Conservation (phyloP, 2,113 vertebrate species). For the Potamarius usumacintae region DNA sequence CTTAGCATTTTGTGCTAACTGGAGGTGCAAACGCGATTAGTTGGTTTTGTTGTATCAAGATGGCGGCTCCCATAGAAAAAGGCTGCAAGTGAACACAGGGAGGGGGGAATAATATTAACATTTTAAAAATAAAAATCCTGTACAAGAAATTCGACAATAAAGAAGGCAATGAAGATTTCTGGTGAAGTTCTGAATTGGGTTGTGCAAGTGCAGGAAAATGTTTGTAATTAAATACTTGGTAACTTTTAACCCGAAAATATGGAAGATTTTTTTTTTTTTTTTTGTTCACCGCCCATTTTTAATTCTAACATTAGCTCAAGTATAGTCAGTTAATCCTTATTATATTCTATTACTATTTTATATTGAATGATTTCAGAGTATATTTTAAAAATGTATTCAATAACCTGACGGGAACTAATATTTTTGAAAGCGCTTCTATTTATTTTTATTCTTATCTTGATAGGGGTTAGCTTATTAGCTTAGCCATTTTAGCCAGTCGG, state of each 20-base stretch:
- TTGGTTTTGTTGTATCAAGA: conserved; percentile 65
- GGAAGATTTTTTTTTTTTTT: background rate
- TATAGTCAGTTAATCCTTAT: background rate
- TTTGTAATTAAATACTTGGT: background rate
- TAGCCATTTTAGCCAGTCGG: conserved; percentile 12
- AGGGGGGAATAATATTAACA: background rate
- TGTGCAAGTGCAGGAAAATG: background rate
- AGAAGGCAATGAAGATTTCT: background rate
- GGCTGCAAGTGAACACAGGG: background rate
- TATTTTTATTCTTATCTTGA: conserved; percentile 17
- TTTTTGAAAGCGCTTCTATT: background rate
- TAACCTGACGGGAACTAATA: background rate
- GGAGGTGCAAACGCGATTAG: conserved; percentile 41
- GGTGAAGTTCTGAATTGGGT: background rate
- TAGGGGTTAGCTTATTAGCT: background rate
- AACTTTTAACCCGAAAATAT: background rate
- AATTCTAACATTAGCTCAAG: conserved; percentile 13
- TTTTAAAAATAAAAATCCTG: background rate
- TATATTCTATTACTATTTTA: background rate
- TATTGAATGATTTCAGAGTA: background rate
- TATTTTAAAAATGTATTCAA: background rate
- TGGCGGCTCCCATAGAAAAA: conserved; percentile 72
- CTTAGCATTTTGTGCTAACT: conserved; percentile 25
- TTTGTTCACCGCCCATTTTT: conserved; percentile 35
- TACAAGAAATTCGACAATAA: background rate